Evolutionary conservation across 2,888 invertebrate genomes (phyloP).

Genomic region (Cephus runcator): DNA sequence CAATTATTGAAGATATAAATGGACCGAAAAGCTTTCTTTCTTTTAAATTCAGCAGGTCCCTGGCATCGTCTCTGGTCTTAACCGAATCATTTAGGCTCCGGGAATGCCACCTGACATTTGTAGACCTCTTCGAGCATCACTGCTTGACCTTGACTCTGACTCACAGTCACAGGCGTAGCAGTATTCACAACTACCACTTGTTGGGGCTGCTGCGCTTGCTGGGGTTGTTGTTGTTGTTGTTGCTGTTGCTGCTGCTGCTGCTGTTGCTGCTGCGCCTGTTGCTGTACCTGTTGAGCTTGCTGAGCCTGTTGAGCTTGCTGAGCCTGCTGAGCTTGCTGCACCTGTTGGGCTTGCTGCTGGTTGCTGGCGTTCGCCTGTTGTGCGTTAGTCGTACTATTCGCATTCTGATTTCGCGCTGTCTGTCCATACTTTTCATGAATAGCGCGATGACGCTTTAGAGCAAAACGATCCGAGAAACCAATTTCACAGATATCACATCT

Average conservation of each 20-base stretch:
- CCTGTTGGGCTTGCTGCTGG: slow-evolving; percentile 64
- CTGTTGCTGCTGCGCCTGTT: slow-evolving; percentile 51
- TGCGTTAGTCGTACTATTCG: slow-evolving; percentile 66
- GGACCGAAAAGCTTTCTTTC: not conserved
- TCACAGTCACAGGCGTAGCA: slow-evolving; percentile 61
- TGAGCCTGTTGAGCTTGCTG: slow-evolving; percentile 53
- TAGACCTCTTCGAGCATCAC: slow-evolving; percentile 64
- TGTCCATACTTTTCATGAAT: slow-evolving; percentile 89
- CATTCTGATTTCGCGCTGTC: slow-evolving; percentile 67
- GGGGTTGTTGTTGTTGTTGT: slow-evolving; percentile 50
- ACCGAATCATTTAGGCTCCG: slow-evolving; percentile 63
- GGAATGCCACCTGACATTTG: slow-evolving; percentile 64
- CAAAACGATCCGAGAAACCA: slow-evolving; percentile 88
- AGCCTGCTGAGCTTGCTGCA: slow-evolving; percentile 60
- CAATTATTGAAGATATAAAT: not conserved
- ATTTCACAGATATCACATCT: slow-evolving; percentile 89
- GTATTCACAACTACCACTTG: slow-evolving; percentile 63
- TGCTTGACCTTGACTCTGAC: slow-evolving; percentile 61
- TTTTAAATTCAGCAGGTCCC: not conserved
- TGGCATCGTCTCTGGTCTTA: slow-evolving; percentile 25
- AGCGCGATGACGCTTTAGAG: slow-evolving; percentile 85
- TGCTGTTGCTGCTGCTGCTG: slow-evolving; percentile 53
- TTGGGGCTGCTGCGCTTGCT: slow-evolving; percentile 51
- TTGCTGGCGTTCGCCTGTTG: slow-evolving; percentile 66
- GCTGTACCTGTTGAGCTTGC: slow-evolving; percentile 48